Percentiles rank a stretch among this genome's conserved stretches.
Conservation (phyloP, 2,888 invertebrate genomes). For the Unio delphinus region DNA sequence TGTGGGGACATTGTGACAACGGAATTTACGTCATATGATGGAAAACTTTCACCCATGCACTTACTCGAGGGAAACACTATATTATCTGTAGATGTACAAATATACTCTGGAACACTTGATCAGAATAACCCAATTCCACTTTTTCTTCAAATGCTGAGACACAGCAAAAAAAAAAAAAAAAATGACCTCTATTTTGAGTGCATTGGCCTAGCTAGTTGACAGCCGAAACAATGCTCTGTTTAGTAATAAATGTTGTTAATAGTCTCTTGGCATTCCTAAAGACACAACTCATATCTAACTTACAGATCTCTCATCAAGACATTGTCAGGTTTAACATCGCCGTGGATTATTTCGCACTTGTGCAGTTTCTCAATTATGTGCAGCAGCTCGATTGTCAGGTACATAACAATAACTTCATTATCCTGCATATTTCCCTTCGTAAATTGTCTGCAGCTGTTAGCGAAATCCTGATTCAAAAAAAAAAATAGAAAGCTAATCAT, state of each 20-base stretch:
- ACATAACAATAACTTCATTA: slow-evolving; percentile 78
- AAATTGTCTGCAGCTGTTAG: slow-evolving; percentile 37
- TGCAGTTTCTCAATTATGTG: slow-evolving; percentile 89
- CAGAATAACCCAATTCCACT: too few relatives aligned
- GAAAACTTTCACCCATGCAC: too few relatives aligned
- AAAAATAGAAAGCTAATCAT: too few relatives aligned
- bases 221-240: background rate
- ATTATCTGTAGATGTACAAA: too few relatives aligned
- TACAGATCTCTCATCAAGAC: slow-evolving; percentile 78
- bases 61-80: too few relatives aligned
- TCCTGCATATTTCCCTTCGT: slow-evolving; percentile 19
- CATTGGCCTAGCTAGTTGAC: background rate
- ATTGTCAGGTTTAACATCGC: slow-evolving; percentile 96
- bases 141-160: too few relatives aligned
- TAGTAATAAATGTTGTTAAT: background rate
- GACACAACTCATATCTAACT: slow-evolving; percentile 66
- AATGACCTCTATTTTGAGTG: background rate
- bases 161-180: too few relatives aligned
- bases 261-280: background rate
- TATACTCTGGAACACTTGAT: too few relatives aligned
- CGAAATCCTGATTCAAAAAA: slow-evolving; percentile 44
- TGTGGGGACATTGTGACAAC: too few relatives aligned
- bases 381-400: slow-evolving; percentile 86
- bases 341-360: slow-evolving; percentile 90
- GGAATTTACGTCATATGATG: too few relatives aligned